A percentile compares a stretch with the other conserved stretches of the same genome.
Evolutionary conservation across 2,113 vertebrate species (phyloP).

Genomic region (Pseudolaguvia tuberculata): DNA sequence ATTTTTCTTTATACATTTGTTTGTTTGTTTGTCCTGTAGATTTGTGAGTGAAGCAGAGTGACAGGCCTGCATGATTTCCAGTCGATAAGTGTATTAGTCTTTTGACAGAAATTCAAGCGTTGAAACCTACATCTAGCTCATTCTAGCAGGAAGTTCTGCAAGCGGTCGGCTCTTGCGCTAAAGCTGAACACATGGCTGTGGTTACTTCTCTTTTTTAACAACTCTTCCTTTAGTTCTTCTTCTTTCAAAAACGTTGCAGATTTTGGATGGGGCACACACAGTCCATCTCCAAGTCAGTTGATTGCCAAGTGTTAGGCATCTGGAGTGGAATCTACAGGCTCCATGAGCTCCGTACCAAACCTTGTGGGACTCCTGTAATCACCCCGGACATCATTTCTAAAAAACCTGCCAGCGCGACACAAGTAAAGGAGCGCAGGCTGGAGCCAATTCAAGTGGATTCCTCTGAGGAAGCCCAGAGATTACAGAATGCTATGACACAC

Average conservation of each 20-base stretch:
- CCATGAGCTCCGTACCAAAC: background rate
- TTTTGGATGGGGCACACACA: slow-evolving; percentile 52
- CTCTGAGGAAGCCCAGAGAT: slow-evolving; percentile 25
- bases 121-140: background rate
- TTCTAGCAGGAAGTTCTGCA: background rate
- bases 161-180: background rate
- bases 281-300: slow-evolving; percentile 36
- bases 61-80: background rate
- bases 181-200: background rate
- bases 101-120: background rate
- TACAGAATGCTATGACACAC: slow-evolving; percentile 50
- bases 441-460: slow-evolving; percentile 29
- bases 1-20: background rate
- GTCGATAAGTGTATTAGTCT: background rate
- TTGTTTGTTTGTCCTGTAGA: too few species aligned
- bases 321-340: slow-evolving; percentile 12
- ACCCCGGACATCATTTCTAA: slow-evolving; percentile 11
- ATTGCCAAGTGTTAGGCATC: background rate
- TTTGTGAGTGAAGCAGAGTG: background rate
- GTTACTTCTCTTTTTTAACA: background rate
- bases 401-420: slow-evolving; percentile 19
- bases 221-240: background rate
- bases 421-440: slow-evolving; percentile 27
- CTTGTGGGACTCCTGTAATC: slow-evolving; percentile 31
- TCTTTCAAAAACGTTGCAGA: slow-evolving; percentile 23